Evolutionary conservation across 2,113 vertebrate genomes (phyloP).

Genomic region (Scalopus aquaticus): DNA sequence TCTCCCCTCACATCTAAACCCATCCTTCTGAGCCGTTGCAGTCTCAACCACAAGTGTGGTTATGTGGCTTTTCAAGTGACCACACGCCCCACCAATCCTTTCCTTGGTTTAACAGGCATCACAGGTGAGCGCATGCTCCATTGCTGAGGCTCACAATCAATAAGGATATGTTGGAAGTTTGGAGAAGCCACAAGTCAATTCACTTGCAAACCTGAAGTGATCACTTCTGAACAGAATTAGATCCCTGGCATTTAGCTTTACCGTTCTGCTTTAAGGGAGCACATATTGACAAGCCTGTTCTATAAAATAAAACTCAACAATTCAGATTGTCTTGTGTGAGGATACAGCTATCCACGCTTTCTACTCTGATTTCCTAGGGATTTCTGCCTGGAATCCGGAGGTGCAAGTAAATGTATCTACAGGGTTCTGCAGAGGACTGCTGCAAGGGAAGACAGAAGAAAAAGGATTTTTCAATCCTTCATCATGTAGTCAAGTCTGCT

Average conservation of each 20-base stretch:
- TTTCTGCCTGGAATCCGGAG: not conserved
- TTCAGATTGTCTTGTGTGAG: not conserved
- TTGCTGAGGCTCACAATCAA: not conserved
- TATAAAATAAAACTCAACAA: not conserved
- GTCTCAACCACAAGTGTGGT: slow-evolving; percentile 16
- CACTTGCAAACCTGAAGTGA: not conserved
- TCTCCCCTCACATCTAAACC: not conserved
- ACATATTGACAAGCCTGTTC: not conserved
- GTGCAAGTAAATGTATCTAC: not conserved
- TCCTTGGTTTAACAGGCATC: slow-evolving; percentile 9
- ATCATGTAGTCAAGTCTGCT: not conserved
- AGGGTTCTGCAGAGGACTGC: too few species aligned
- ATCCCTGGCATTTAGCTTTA: not conserved
- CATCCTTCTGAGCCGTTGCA: not conserved
- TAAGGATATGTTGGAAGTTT: not conserved
- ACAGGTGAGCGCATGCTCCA: not conserved
- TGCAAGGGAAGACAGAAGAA: not conserved
- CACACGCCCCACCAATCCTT: not conserved
- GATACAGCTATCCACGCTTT: not conserved
- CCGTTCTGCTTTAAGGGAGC: slow-evolving; percentile 37
- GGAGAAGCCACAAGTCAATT: slow-evolving; percentile 5
- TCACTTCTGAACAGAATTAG: not conserved
- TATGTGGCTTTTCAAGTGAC: slow-evolving; percentile 50
- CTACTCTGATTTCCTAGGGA: not conserved
- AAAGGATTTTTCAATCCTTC: too few species aligned